Evolutionary conservation across 2,888 invertebrate genomes (phyloP).

Genomic region (Leptura quadrifasciata): DNA sequence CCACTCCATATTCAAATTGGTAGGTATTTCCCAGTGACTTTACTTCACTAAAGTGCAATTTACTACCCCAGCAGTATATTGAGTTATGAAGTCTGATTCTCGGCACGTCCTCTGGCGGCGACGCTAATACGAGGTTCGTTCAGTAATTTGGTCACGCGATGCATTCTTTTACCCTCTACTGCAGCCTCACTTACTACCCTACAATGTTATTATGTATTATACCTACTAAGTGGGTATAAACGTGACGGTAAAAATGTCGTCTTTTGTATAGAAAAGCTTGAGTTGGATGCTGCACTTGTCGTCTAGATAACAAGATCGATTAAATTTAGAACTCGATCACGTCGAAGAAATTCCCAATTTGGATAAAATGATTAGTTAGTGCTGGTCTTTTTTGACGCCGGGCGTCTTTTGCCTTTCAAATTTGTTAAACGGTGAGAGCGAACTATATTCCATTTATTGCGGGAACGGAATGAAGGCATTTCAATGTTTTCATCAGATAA

Average conservation of each 20-base stretch:
- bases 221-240: slow-evolving; percentile 67
- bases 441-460: too few species aligned
- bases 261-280: slow-evolving; percentile 44
- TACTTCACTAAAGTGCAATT: slow-evolving; percentile 33
- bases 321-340: slow-evolving; percentile 43
- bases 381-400: background rate
- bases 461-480: too few species aligned
- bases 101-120: slow-evolving; percentile 62
- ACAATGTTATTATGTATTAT: slow-evolving; percentile 70
- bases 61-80: slow-evolving; percentile 47
- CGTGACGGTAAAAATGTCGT: slow-evolving; percentile 64
- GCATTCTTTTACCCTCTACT: slow-evolving; percentile 66
- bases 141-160: slow-evolving; percentile 73
- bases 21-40: slow-evolving; percentile 17
- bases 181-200: slow-evolving; percentile 54
- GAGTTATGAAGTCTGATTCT: slow-evolving; percentile 61
- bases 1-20: slow-evolving; percentile 16
- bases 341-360: slow-evolving; percentile 11
- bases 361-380: slow-evolving; percentile 16
- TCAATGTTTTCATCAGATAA: too few species aligned
- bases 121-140: slow-evolving; percentile 71
- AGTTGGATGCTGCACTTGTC: slow-evolving; percentile 6
- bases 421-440: too few species aligned
- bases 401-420: too few species aligned
- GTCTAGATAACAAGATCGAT: slow-evolving; percentile 40